Conservation (phyloP, 2,797 vertebrate species). For the Tapera naevia region DNA sequence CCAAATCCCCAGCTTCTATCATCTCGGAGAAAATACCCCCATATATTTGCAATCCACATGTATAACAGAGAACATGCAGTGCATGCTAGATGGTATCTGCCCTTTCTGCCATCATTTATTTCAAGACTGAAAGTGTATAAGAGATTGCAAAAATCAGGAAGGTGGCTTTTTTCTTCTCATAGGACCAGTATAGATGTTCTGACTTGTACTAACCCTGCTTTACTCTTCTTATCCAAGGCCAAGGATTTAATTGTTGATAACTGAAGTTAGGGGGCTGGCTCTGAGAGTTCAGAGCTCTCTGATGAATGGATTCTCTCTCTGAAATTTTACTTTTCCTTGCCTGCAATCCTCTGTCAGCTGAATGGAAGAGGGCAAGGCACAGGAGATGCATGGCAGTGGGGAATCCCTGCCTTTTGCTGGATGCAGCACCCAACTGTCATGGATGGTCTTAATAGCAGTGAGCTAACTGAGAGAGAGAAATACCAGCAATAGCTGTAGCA, state of each 20-base stretch:
- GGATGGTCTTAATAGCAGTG: not conserved
- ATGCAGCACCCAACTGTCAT: not conserved
- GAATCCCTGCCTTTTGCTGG: not conserved
- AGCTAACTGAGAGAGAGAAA: not conserved
- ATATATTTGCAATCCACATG: not conserved
- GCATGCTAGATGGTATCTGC: not conserved
- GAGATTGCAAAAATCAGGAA: not conserved
- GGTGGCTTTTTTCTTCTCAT: not conserved
- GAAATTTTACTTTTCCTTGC: not conserved
- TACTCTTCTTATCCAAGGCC: not conserved
- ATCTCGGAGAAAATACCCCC: not conserved
- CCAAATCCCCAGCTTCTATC: not conserved
- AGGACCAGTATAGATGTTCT: accelerated
- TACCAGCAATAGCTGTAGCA: not conserved
- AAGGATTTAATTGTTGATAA: not conserved
- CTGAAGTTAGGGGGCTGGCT: not conserved
- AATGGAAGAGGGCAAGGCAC: not conserved
- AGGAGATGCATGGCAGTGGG: not conserved
- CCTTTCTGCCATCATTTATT: not conserved
- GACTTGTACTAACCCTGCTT: not conserved
- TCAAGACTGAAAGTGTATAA: not conserved
- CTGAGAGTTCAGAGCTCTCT: not conserved
- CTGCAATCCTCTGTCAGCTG: not conserved
- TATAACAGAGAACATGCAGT: not conserved
- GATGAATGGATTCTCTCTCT: not conserved